phyloP scores from a whole-genome alignment of 2,113 vertebrate genomes.

The Cryptomyrus ogoouensis region DNA sequence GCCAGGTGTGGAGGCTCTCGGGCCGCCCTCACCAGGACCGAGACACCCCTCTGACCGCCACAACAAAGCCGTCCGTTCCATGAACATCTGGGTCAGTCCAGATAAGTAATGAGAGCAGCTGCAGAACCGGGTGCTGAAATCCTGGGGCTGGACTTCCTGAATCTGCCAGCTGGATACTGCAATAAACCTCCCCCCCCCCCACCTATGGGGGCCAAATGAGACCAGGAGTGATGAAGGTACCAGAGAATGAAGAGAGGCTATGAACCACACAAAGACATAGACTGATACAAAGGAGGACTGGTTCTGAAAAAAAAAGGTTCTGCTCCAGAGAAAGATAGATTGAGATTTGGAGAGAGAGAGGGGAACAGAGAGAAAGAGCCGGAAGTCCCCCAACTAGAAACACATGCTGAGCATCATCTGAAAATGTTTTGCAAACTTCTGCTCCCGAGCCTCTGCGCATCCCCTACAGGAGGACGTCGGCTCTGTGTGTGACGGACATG shows the following conservation, averaged over 20 bases:
- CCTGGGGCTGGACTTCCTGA: not conserved
- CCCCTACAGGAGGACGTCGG: slow-evolving; percentile 6
- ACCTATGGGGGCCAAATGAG: not conserved
- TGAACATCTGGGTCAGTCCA: not conserved
- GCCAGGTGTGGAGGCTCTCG: not conserved
- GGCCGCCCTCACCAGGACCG: not conserved
- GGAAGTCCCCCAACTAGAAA: slow-evolving; percentile 38
- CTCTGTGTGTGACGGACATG: slow-evolving; percentile 23
- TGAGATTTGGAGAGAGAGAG: not conserved
- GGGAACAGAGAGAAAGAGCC: slow-evolving; percentile 19
- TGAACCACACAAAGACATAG: slow-evolving; percentile 6
- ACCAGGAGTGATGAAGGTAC: not conserved
- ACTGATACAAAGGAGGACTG: slow-evolving; percentile 2
- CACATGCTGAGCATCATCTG: slow-evolving; percentile 44
- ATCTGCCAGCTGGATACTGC: not conserved
- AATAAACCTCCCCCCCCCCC: not conserved
- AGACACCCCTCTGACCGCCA: no score
- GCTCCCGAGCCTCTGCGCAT: slow-evolving; percentile 21
- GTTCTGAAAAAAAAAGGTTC: slow-evolving; percentile 37
- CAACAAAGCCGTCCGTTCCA: not conserved
- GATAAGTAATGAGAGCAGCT: not conserved
- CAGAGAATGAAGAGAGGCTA: not conserved
- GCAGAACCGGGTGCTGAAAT: not conserved
- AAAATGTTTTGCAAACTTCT: slow-evolving; percentile 27
- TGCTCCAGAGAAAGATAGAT: slow-evolving; percentile 27